Evolutionary conservation across 2,113 vertebrate genomes (phyloP).

Genomic region (Nyctibius bracteatus): DNA sequence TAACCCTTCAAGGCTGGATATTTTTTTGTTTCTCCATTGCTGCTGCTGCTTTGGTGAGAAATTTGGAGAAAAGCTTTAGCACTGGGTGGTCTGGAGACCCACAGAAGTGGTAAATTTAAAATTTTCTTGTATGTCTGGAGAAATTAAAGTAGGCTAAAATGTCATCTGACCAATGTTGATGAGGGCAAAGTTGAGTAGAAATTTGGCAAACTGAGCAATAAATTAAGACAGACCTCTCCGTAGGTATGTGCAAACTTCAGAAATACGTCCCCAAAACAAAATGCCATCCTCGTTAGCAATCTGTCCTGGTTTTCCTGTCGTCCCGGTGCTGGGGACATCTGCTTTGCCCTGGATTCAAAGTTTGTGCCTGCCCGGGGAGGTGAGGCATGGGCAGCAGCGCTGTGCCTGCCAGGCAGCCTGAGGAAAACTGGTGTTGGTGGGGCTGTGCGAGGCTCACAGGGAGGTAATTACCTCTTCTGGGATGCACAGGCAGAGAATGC

Average conservation of each 20-base stretch:
- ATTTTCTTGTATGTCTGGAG: neutral
- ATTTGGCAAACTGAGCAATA: neutral
- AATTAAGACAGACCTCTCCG: neutral
- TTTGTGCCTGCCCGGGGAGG: neutral
- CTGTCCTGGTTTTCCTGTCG: neutral
- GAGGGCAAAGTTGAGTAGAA: neutral
- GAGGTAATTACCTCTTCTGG: neutral
- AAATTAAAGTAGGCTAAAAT: neutral
- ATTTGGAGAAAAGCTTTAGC: neutral
- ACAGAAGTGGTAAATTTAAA: neutral
- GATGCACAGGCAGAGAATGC: neutral
- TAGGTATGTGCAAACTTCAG: neutral
- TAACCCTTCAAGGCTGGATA: neutral
- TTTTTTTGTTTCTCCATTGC: neutral
- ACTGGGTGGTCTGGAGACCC: fast-evolving
- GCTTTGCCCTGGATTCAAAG: neutral
- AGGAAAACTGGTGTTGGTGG: fast-evolving
- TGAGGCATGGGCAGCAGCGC: neutral
- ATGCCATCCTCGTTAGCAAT: neutral
- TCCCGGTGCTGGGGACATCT: neutral
- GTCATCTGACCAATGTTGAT: fast-evolving
- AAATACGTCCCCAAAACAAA: neutral
- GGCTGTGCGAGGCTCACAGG: neutral
- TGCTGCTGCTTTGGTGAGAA: neutral
- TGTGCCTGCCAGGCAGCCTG: neutral